A percentile compares a stretch with the other conserved stretches of the same genome.
phyloP scores from a whole-genome alignment of 2,113 vertebrate species.

The Sterrhoptilus dennistouni region DNA sequence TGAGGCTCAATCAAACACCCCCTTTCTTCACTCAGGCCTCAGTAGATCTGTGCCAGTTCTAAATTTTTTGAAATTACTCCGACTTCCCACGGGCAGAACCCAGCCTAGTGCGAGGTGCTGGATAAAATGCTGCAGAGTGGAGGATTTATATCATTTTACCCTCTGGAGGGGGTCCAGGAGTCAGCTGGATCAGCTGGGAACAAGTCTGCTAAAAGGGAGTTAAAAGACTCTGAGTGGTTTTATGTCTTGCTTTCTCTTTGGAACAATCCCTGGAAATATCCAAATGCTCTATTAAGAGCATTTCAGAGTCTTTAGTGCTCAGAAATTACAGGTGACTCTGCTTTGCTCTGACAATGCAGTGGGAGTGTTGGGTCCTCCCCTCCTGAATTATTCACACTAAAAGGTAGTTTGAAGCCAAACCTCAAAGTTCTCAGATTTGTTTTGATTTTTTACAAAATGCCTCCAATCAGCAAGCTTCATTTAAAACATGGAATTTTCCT shows the following conservation, averaged over 20 bases:
- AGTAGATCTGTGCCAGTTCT: background rate
- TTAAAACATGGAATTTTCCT: background rate
- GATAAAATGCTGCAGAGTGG: background rate
- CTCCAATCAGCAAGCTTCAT: background rate
- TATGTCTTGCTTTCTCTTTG: background rate
- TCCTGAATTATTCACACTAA: background rate
- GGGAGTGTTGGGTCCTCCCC: background rate
- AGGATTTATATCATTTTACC: background rate
- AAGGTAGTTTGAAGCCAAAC: background rate
- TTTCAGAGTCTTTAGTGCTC: background rate
- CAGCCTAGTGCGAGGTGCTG: rapidly evolving
- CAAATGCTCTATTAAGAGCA: background rate
- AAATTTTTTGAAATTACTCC: background rate
- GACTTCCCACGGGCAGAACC: background rate
- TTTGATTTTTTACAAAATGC: constrained; percentile 21
- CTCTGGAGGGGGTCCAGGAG: background rate
- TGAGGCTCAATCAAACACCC: background rate
- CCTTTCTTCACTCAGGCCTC: background rate
- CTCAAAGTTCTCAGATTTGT: constrained; percentile 3
- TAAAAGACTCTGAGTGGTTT: constrained; percentile 13
- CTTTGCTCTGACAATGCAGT: constrained; percentile 11
- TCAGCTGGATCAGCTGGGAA: background rate
- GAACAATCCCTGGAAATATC: background rate
- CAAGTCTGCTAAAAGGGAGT: background rate
- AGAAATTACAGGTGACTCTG: constrained; percentile 9